Conservation (phyloP, 2,888 invertebrate species). For the Diarsia rubi region DNA sequence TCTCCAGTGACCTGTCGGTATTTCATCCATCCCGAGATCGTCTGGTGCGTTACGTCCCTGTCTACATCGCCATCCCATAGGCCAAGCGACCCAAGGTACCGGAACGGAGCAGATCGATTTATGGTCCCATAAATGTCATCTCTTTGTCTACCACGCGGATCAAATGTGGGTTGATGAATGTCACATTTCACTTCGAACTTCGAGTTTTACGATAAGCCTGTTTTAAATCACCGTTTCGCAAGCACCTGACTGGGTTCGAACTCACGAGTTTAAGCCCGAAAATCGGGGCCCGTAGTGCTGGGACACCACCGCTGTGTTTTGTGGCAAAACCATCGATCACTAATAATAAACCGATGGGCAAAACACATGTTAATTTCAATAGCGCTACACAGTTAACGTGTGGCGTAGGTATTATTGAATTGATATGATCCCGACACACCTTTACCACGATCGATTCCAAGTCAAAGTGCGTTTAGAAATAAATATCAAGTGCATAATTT, state of each 20-base stretch:
- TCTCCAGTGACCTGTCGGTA: too few relatives aligned
- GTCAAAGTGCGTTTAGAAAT: neutral
- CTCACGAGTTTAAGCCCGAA: neutral
- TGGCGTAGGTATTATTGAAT: too few relatives aligned
- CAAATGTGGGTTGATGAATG: neutral
- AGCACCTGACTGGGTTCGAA: neutral
- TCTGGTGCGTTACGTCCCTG: neutral
- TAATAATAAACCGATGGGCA: too few relatives aligned
- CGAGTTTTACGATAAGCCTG: neutral
- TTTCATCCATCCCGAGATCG: neutral
- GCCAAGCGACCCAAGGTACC: neutral
- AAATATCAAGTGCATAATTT: neutral
- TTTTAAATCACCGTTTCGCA: neutral
- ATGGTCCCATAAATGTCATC: neutral
- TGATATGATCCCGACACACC: neutral
- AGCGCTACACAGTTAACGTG: neutral
- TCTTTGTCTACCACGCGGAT: neutral
- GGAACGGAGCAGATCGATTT: neutral
- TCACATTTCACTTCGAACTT: neutral
- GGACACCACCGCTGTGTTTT: neutral
- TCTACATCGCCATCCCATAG: neutral
- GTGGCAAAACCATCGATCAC: too few relatives aligned
- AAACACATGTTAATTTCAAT: neutral
- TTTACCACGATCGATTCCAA: neutral
- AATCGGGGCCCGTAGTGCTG: neutral